These are phyloP conservation scores for Sciaenops ocellatus DNA, from an alignment of 2,797 vertebrate genomes.

Conservation along the genomic window DNA sequence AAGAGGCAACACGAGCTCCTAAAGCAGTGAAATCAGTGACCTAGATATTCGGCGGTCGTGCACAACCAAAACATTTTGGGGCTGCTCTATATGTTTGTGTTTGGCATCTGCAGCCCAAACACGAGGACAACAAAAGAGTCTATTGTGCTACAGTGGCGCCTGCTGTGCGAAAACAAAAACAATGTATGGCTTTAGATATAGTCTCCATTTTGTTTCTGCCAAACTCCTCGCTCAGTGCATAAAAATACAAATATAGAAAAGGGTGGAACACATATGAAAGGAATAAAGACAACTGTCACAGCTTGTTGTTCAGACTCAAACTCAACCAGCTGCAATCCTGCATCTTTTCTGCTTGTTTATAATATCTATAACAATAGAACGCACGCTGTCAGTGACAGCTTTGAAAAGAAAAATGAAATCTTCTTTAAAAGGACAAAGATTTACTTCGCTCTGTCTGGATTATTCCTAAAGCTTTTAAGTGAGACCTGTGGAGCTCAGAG, in stretches of 20 bases:
- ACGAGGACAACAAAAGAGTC: conserved; percentile 22
- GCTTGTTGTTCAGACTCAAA: conserved; percentile 34
- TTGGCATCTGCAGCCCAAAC: conserved; percentile 10
- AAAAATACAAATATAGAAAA: conserved; percentile 12
- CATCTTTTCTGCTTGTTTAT: conserved; percentile 34
- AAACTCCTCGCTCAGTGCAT: neutral
- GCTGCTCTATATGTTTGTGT: neutral
- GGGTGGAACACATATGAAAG: conserved; percentile 11
- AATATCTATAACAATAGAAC: conserved; percentile 29
- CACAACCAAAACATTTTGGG: conserved; percentile 9
- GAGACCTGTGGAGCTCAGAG: conserved; percentile 37
- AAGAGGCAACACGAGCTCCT: conserved; percentile 28
- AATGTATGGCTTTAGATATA: conserved; percentile 23
- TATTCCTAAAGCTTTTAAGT: conserved; percentile 45
- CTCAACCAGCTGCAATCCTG: neutral
- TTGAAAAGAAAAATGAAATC: conserved; percentile 34
- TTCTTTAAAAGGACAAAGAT: conserved; percentile 46
- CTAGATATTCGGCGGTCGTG: conserved; percentile 26
- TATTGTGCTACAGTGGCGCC: conserved; percentile 20
- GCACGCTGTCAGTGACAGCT: neutral
- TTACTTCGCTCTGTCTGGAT: conserved; percentile 46
- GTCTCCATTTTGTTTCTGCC: conserved; percentile 5
- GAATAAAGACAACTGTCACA: conserved; percentile 45
- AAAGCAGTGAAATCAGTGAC: neutral
- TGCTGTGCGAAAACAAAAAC: conserved; percentile 17